Conservation (phyloP, 2,797 vertebrate species). For the Gymnopithys bicolor region DNA sequence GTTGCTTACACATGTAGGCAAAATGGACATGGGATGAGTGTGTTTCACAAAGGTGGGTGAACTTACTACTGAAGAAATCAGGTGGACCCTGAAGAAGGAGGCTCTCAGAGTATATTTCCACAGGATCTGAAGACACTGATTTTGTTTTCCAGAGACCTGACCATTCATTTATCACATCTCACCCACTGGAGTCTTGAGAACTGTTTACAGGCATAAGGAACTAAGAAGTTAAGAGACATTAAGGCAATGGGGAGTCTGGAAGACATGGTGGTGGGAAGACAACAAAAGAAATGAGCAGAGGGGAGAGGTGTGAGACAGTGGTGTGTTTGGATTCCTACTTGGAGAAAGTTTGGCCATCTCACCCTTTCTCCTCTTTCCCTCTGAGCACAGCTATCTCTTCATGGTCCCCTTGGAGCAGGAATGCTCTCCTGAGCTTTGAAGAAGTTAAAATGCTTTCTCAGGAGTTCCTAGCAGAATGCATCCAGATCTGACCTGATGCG, state of each 20-base stretch:
- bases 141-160: not conserved
- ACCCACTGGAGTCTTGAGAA: not conserved
- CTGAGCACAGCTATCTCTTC: not conserved
- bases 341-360: not conserved
- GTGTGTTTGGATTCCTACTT: not conserved
- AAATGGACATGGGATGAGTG: not conserved
- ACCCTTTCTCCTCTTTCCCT: not conserved
- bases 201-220: not conserved
- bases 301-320: not conserved
- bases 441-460: not conserved
- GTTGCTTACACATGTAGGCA: not conserved
- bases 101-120: not conserved
- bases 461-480: not conserved
- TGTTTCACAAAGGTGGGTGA: slow-evolving; percentile 1
- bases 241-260: not conserved
- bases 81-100: not conserved
- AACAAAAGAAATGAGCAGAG: not conserved
- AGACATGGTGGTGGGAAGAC: not conserved
- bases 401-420: not conserved
- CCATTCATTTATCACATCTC: not conserved
- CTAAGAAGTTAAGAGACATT: not conserved
- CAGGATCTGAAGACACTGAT: not conserved
- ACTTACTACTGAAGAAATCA: slow-evolving; percentile 9
- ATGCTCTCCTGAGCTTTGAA: not conserved
- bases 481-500: not conserved